Conservation (phyloP, 2,888 invertebrate species). For the Icerya purchasi region DNA sequence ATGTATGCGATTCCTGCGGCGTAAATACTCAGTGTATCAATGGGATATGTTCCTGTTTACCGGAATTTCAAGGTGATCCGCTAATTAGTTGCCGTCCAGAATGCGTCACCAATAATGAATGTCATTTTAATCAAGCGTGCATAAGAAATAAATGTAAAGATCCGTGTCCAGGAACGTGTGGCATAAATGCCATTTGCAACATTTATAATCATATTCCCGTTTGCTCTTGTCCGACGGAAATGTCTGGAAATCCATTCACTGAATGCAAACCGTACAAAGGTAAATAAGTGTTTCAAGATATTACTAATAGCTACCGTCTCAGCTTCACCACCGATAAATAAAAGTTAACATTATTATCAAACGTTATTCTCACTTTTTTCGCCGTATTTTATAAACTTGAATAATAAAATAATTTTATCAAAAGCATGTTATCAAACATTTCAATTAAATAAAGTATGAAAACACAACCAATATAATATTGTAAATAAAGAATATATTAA, state of each 20-base stretch:
- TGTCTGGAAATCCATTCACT: constrained; percentile 45
- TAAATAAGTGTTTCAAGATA: no score
- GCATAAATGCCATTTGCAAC: constrained; percentile 45
- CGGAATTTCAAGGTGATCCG: constrained; percentile 37
- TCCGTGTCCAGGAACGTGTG: constrained; percentile 54
- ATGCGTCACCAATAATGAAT: constrained; percentile 50
- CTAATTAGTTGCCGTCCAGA: constrained; percentile 49
- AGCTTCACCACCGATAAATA: no score
- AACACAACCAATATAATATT: no score
- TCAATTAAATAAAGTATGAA: no score
- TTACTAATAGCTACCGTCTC: no score
- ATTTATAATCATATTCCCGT: constrained; percentile 54
- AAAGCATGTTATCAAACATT: no score
- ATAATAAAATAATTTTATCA: no score
- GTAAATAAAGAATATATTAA: no score
- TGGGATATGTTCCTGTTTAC: constrained; percentile 48
- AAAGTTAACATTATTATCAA: no score
- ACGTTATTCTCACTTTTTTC: no score
- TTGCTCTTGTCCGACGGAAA: constrained; percentile 46
- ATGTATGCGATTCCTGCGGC: constrained; percentile 41
- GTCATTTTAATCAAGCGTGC: constrained; percentile 44
- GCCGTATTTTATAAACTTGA: no score
- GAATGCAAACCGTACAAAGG: constrained; percentile 29
- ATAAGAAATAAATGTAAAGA: constrained; percentile 43
- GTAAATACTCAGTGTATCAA: constrained; percentile 62